These are phyloP conservation scores for Lepus townsendii DNA, from an alignment of 2,797 vertebrate species.

Conservation along the genomic window DNA sequence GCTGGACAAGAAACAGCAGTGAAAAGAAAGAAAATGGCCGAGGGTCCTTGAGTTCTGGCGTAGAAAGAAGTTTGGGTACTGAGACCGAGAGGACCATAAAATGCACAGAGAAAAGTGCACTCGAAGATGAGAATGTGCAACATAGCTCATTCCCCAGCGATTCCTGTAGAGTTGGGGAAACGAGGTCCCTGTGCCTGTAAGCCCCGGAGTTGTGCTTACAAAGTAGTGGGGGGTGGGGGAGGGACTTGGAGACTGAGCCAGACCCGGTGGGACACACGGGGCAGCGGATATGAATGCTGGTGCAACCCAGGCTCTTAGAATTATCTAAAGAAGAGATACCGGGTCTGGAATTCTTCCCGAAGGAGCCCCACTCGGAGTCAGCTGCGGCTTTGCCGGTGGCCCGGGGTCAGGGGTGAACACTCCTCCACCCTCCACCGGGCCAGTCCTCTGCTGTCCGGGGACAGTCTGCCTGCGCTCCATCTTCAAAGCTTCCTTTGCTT, in stretches of 20 bases:
- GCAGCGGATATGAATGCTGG: neutral
- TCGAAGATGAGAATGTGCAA: neutral
- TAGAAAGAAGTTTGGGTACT: neutral
- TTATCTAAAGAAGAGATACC: slow-evolving; percentile 13
- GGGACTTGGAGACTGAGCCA: neutral
- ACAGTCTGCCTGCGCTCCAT: slow-evolving; percentile 44
- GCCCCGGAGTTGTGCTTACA: neutral
- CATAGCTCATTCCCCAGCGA: neutral
- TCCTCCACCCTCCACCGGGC: neutral
- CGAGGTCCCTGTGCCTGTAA: neutral
- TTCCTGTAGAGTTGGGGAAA: neutral
- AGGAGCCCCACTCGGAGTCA: neutral
- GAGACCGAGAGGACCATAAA: neutral
- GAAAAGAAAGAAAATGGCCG: neutral
- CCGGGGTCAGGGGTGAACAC: slow-evolving; percentile 15
- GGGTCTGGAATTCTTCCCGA: neutral
- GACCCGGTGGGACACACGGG: neutral
- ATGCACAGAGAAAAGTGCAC: neutral
- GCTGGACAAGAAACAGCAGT: neutral
- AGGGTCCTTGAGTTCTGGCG: neutral
- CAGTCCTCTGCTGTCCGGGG: neutral
- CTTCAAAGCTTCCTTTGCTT: slow-evolving; percentile 63
- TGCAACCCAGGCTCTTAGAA: neutral
- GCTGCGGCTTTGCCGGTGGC: neutral
- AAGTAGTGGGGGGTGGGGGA: neutral